Evolutionary conservation across 2,113 vertebrate genomes (phyloP), one percentile per base, ranked within the genome.

Genomic region (Motacilla tschutschensis): DNA sequence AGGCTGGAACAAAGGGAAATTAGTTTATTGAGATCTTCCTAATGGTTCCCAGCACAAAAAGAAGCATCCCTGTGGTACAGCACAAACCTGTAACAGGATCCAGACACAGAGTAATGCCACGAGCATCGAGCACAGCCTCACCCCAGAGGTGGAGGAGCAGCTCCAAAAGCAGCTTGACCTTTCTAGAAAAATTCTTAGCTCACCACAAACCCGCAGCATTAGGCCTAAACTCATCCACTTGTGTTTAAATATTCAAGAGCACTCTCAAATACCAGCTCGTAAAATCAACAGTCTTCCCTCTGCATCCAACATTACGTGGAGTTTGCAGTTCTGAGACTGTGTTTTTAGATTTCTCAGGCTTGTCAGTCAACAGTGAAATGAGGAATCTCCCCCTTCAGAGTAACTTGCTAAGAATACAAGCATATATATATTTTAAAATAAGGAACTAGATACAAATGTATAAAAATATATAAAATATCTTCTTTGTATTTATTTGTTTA

Each of bases 11-110:
- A 48, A 59, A 59, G 67, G 29, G 22, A 91, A 91, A 92, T 94
- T 29, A 73, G 81, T 91, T 93, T 88, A 90, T 66, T 71, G 71
- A 66, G 55, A 90, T 60, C 59, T 79, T 88, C 90, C 74, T 81
- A 79, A 89, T 63, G 87, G 58, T 46, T n/a, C 62, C 6, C 63
- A 11, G 47, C 46, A 59, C 12, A 6, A 26, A 26, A 73, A 66
- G 75, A 7, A 25, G 10, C 55, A 7, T n/a, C 31, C 22, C 48
- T 0, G 47, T 17, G 88, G 48, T 19, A 15, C 24, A 62, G 28
- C 2, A 44, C 1, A 7, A 13, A 71, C 3, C 35, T 71, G 28
- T 31, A 70, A 48, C 64, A 72, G 75, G 41, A 88, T 46, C 74
- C 83, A 95, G 90, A 64, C 14, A 3, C 75, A 46, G 57, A 76